A percentile compares a stretch with the other conserved stretches of the same genome.
phyloP scores from a whole-genome alignment of 2,797 vertebrate genomes.

The Micrastur ruficollis region DNA sequence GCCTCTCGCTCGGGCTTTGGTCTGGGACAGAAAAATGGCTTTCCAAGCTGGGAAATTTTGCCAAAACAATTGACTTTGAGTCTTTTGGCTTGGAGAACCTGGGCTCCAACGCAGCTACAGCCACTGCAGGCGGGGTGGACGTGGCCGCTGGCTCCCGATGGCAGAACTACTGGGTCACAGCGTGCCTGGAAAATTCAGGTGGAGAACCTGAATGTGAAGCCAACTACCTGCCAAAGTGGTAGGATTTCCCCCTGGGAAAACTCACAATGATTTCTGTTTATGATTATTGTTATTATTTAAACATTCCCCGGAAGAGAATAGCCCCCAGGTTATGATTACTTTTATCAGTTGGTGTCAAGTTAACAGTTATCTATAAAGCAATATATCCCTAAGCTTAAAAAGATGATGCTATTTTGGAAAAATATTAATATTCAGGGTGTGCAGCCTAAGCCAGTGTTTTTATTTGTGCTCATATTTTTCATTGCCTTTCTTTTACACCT shows the following conservation, averaged over 20 bases:
- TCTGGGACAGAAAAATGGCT: background rate
- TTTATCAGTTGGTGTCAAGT: background rate
- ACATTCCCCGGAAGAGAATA: background rate
- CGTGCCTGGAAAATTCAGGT: background rate
- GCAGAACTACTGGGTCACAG: background rate
- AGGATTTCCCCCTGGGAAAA: background rate
- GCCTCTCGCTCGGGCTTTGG: background rate
- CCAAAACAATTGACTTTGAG: background rate
- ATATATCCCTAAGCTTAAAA: background rate
- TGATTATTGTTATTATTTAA: background rate
- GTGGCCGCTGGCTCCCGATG: fast-evolving
- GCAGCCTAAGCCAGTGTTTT: constrained; percentile 1
- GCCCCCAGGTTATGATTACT: background rate
- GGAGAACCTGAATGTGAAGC: background rate
- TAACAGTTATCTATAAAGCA: background rate
- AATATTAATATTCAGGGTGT: background rate
- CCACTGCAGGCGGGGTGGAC: fast-evolving
- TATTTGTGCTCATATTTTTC: constrained; percentile 43
- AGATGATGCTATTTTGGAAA: background rate
- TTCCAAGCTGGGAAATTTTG: fast-evolving
- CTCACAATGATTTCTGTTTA: background rate
- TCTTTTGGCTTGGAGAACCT: background rate
- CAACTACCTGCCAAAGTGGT: background rate
- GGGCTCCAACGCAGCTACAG: background rate
- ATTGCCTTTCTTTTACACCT: constrained; percentile 44